Evolutionary conservation across 2,888 invertebrate genomes (phyloP), one percentile per base, ranked within the genome.

Genomic region (Epirrhoe alternata): DNA sequence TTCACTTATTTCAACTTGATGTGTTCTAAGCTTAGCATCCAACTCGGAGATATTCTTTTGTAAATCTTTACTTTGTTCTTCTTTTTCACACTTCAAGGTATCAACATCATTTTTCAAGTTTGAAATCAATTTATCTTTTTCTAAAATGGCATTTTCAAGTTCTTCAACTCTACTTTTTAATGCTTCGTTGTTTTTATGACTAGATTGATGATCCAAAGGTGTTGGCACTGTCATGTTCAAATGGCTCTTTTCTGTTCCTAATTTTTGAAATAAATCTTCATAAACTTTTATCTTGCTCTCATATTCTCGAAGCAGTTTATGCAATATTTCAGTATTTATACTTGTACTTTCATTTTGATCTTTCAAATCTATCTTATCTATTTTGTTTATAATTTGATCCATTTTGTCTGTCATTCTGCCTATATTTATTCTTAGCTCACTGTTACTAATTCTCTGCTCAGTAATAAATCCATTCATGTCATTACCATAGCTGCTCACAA

Each of bases 401-500:
- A 92, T 73, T 80, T 89, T 91, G 65, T 91, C 91, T 68, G 83
- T 77, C 57, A 91, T 77, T 79, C 87, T 86, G 63, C 80, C 86
- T 63, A 92, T 79, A 74, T 91, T 92, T 60, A 91, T 89, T 74
- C 92, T 83, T 55, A 92, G 68, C 76, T 92, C 92, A 84, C 86
- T 89, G 69, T 88, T 90, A 71, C 74, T 85, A 61, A 90, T 80
- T 78, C 90, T 88, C 79, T 91, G 90, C 79, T 92, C 92, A 68
- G 87, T 82, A 54, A 90, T 77, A 70, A 87, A 86, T 64, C 82
- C 72, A 71, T 77, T 80, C 64, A 89, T 74, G 63, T 88, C 86
- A 81, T 74, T 80, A 30, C 72, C 69, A 67, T 79, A 49, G 59
- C 70, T 78, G 31, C 74, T 69, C n/a, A 78, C 45, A 38, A 76